These are phyloP conservation scores for Odontamblyopus rebecca DNA, from an alignment of 2,797 vertebrate genomes.

Conservation along the genomic window DNA sequence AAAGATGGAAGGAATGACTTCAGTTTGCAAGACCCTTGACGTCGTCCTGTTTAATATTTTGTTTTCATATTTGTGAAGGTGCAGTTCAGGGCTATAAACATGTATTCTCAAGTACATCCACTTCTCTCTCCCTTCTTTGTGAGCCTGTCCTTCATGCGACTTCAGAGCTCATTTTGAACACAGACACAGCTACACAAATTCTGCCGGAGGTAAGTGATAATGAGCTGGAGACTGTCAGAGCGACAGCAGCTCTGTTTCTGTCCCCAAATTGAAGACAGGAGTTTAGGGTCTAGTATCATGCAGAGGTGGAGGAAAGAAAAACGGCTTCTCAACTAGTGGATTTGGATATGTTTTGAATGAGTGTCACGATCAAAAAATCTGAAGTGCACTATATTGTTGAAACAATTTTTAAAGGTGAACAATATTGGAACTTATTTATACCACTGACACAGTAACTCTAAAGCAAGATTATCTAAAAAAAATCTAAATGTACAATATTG, in stretches of 20 bases:
- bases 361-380: not conserved
- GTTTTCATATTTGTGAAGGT: slow-evolving; percentile 28
- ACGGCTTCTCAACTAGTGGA: not conserved
- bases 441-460: too few species aligned
- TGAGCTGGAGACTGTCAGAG: slow-evolving; percentile 42
- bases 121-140: slow-evolving; percentile 45
- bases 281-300: slow-evolving; percentile 3
- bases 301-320: slow-evolving; percentile 16
- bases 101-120: slow-evolving; percentile 48
- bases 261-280: slow-evolving; percentile 7
- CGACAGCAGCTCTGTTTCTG: slow-evolving; percentile 27
- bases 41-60: slow-evolving; percentile 47
- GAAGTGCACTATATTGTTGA: too few species aligned
- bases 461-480: too few species aligned
- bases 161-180: slow-evolving; percentile 63
- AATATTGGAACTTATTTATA: too few species aligned
- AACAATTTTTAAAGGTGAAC: too few species aligned
- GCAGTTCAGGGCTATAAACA: slow-evolving; percentile 34
- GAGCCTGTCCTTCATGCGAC: slow-evolving; percentile 60
- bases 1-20: slow-evolving; percentile 31
- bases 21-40: slow-evolving; percentile 21
- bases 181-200: slow-evolving; percentile 50
- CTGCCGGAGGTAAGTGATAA: slow-evolving; percentile 48
- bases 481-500: too few species aligned
- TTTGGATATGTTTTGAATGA: slow-evolving; percentile 18